Evolutionary conservation across 2,888 invertebrate genomes (phyloP).

Genomic region (Caenorhabditis uteleia): DNA sequence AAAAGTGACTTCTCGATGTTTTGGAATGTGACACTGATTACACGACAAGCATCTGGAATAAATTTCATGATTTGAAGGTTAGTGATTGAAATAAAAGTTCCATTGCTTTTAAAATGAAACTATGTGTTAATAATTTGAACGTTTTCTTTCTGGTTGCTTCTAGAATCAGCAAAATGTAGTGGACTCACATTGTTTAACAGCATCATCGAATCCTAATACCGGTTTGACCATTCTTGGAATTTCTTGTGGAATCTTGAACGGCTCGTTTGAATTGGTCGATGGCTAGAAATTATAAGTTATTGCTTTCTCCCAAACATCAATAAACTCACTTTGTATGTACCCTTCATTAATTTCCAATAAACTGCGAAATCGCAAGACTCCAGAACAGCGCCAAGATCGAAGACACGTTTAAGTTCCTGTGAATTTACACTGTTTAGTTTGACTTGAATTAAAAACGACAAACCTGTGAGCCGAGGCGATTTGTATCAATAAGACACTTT

Average conservation of each 20-base stretch:
- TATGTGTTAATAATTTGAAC: conserved; percentile 1
- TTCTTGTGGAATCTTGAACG: conserved; percentile 65
- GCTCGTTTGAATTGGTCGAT: conserved; percentile 45
- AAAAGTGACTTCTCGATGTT: conserved; percentile 84
- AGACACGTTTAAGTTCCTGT: conserved; percentile 72
- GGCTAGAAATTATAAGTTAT: conserved; percentile 23
- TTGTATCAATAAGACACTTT: conserved; percentile 89
- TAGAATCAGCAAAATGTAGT: conserved; percentile 3
- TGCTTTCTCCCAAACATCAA: background rate
- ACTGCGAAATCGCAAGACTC: conserved; percentile 67
- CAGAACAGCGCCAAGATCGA: conserved; percentile 62
- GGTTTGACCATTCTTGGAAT: conserved; percentile 55
- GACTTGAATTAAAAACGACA: conserved; percentile 1
- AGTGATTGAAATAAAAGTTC: background rate
- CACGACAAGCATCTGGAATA: conserved; percentile 84
- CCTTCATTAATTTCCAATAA: conserved; percentile 65
- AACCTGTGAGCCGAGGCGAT: conserved; percentile 78
- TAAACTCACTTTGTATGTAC: conserved; percentile 52
- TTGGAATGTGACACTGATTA: conserved; percentile 95
- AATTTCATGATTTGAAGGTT: too few relatives aligned
- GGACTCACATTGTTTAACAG: conserved; percentile 59
- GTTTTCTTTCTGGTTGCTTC: background rate
- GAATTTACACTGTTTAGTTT: background rate
- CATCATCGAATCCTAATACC: conserved; percentile 66
- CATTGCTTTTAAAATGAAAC: too few relatives aligned